Base-by-base conservation (phyloP, 2,888 invertebrate species). In the Melinaea marsaeus region DNA sequence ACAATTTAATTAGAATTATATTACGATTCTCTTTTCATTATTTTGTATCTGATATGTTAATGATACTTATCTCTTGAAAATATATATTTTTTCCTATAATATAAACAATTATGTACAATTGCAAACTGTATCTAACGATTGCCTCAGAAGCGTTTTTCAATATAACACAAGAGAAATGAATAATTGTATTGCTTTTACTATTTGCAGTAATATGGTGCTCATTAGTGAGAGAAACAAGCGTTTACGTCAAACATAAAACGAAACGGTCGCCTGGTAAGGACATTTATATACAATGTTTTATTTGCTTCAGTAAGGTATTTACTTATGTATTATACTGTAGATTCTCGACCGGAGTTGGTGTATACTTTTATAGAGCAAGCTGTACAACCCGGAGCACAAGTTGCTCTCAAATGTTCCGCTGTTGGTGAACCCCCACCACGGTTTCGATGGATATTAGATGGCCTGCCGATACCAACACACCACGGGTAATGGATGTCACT, bases 331-430 rank as follows among this genome's bases (percentile, higher is more conserved):
- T 63, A 67, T 67, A 70, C 70, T 68, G 66, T 85, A 96, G 96
- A 96, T 78, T 94, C 95, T 0, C 92, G 95, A 13, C 96, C 96
- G 2, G 96, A 96, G 87, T 84, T 96, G 74, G 95, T 95, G 79
- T 95, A 95, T 79, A 95, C 95, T 55, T 97, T 97, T 82, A 95
- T 95, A 72, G 96, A 97, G 76, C 94, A 94, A 79, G 93, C 94
- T 35, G 92, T 94, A 59, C 92, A 93, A 74, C 94, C 94, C 0
- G 94, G 94, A 11, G 92, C 93, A 57, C 93, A 94, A 79, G 93
- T 97, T 63, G 96, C 96, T n/a, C 88, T 98, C 67, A 94, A 95
- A 78, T 98, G 97, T 83, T 94, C 95, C 0, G 96, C 96, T 5
- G 94, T 95, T 51, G 97, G 97, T 45, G 96, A 96, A 72, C 97